Conservation (phyloP, 2,888 invertebrate species). For the Ennomos erosarius region DNA sequence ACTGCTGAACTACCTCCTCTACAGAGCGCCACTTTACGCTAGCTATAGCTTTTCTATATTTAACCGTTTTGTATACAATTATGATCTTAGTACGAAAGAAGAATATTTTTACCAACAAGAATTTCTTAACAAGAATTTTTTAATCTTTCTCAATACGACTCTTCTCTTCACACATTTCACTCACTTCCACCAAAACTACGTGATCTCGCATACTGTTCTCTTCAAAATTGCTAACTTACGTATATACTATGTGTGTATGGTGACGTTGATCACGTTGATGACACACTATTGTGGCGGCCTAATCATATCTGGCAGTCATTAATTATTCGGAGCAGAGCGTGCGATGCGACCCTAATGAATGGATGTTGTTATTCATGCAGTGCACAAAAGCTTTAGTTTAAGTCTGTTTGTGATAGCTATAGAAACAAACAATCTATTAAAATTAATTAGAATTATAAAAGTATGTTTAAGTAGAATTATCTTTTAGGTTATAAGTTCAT, state of each 20-base stretch:
- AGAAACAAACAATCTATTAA: neutral
- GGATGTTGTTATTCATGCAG: conserved; percentile 42
- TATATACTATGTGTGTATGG: conserved; percentile 37
- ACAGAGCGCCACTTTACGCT: too few species aligned
- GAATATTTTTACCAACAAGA: too few species aligned
- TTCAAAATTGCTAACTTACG: conserved; percentile 15
- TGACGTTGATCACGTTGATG: conserved; percentile 67
- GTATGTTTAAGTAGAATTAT: too few species aligned
- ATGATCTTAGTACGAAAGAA: too few species aligned
- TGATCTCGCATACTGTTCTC: conserved; percentile 3
- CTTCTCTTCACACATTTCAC: too few species aligned
- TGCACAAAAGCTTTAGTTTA: conserved; percentile 12
- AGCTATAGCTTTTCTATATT: too few species aligned
- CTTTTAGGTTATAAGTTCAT: too few species aligned
- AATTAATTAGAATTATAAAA: neutral
- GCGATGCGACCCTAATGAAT: conserved; percentile 64
- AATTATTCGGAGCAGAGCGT: conserved; percentile 68
- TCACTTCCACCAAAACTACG: neutral
- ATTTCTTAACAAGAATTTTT: too few species aligned
- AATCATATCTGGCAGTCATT: conserved; percentile 76
- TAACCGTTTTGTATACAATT: too few species aligned
- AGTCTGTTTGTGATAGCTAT: neutral
- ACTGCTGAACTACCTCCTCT: too few species aligned
- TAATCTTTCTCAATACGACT: too few species aligned
- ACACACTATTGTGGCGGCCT: conserved; percentile 73